These are phyloP conservation scores for Pardalotus punctatus DNA, from an alignment of 2,113 vertebrate genomes.

Conservation along the genomic window DNA sequence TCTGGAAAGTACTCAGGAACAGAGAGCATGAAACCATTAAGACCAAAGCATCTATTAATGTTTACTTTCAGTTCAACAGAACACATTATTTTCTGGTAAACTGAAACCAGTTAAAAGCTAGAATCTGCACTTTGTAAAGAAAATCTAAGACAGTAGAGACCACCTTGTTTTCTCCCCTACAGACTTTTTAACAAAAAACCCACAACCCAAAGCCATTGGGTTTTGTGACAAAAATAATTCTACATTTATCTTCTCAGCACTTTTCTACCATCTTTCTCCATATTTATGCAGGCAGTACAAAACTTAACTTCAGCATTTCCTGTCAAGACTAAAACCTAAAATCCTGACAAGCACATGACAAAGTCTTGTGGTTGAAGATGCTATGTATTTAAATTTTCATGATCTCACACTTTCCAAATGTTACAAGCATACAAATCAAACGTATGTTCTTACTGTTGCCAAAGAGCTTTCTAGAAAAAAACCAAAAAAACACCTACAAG, in stretches of 20 bases:
- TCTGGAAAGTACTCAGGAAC: background rate
- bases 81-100: background rate
- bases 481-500: background rate
- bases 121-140: background rate
- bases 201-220: background rate
- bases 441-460: background rate
- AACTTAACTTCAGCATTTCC: constrained; percentile 40
- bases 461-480: background rate
- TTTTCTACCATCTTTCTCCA: background rate
- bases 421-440: constrained; percentile 44
- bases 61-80: background rate
- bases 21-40: background rate
- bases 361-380: constrained; percentile 33
- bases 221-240: background rate
- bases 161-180: background rate
- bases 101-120: background rate
- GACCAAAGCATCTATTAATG: background rate
- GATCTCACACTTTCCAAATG: constrained; percentile 54
- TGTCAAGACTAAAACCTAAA: constrained; percentile 41
- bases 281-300: constrained; percentile 30
- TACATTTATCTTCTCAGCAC: background rate
- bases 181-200: background rate
- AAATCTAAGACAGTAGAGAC: background rate
- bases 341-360: constrained; percentile 53
- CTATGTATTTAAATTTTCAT: constrained; percentile 58